These are phyloP conservation scores for Cosmia trapezina DNA, from an alignment of 2,888 invertebrate genomes.

Conservation along the genomic window DNA sequence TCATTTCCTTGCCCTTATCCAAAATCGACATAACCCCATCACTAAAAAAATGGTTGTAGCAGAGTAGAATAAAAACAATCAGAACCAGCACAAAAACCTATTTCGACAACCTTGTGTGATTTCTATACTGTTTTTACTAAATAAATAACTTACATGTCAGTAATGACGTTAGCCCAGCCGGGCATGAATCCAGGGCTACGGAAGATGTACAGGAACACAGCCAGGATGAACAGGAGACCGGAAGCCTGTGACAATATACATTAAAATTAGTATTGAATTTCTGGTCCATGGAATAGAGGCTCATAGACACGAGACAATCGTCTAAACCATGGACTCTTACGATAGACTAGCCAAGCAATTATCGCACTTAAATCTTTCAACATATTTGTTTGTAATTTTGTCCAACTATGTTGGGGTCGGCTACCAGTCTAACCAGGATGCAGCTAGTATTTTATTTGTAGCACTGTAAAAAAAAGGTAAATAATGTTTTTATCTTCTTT, in stretches of 20 bases:
- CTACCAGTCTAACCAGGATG: too few relatives aligned
- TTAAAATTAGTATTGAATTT: not conserved
- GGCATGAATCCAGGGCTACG: conserved; percentile 96
- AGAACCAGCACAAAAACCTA: too few relatives aligned
- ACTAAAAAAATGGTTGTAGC: too few relatives aligned
- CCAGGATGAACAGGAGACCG: conserved; percentile 93
- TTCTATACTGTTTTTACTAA: not conserved
- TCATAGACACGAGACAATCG: not conserved
- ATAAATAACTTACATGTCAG: conserved; percentile 87
- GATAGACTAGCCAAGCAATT: not conserved
- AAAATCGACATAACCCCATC: too few relatives aligned
- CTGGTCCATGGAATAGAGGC: too few relatives aligned
- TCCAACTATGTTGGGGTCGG: too few relatives aligned
- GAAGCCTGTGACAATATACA: conserved; percentile 85
- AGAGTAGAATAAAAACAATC: too few relatives aligned
- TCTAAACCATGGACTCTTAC: not conserved
- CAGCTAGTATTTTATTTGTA: too few relatives aligned
- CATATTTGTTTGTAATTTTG: too few relatives aligned
- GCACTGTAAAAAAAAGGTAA: too few relatives aligned
- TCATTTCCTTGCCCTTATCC: too few relatives aligned
- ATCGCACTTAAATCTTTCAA: not conserved
- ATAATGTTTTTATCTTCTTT: not conserved
- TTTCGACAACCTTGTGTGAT: too few relatives aligned
- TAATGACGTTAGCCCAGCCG: conserved; percentile 95
- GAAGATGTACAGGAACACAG: conserved; percentile 97